phyloP scores from a whole-genome alignment of 2,888 invertebrate genomes.

The Cotesia congregata region DNA sequence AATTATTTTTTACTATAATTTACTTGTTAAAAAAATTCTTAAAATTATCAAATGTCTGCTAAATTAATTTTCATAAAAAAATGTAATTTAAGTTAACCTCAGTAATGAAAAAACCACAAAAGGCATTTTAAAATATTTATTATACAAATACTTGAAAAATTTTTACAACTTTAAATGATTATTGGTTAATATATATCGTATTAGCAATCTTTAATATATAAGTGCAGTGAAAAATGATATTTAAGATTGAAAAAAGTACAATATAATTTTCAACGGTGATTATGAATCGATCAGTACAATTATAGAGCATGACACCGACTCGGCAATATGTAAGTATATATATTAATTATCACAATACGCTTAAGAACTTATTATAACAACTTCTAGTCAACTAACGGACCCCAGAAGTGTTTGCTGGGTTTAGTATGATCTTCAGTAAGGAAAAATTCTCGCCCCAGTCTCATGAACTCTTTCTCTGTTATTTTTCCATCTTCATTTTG shows the following conservation, averaged over 20 bases:
- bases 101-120: not conserved
- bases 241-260: not conserved
- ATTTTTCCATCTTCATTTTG: slow-evolving; percentile 84
- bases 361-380: not conserved
- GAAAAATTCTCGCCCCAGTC: slow-evolving; percentile 86
- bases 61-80: too few species aligned
- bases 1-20: too few species aligned
- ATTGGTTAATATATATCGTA: not conserved
- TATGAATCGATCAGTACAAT: not conserved
- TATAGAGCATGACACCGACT: not conserved
- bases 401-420: slow-evolving; percentile 90
- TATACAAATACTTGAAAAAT: slow-evolving; percentile 27
- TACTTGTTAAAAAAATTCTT: too few species aligned
- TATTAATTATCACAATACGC: slow-evolving; percentile 48
- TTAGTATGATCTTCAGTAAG: slow-evolving; percentile 81
- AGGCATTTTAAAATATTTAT: slow-evolving; percentile 39
- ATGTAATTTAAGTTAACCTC: too few species aligned
- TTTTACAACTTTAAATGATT: slow-evolving; percentile 43
- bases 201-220: not conserved
- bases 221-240: not conserved
- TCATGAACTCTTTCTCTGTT: slow-evolving; percentile 83
- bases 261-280: slow-evolving; percentile 13
- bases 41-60: too few species aligned
- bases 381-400: slow-evolving; percentile 76
- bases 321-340: not conserved